Evolutionary conservation across 2,888 invertebrate species (phyloP).

Genomic region (Dorcus parallelipipedus): DNA sequence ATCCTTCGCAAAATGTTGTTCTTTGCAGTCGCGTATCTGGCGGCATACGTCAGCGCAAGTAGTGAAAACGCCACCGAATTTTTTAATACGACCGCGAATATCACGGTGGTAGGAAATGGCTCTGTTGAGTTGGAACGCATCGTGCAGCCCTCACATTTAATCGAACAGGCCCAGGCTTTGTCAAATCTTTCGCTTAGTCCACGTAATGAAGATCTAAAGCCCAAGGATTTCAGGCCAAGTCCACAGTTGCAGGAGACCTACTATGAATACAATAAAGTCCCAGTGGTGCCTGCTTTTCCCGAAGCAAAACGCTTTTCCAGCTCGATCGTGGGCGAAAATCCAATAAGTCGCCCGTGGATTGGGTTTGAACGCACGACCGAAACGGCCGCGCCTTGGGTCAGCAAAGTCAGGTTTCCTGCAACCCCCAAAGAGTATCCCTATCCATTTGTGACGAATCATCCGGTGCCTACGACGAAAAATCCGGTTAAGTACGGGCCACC

Average conservation of each 20-base stretch:
- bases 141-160: no score
- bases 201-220: not conserved
- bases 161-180: no score
- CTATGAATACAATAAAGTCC: constrained; percentile 50
- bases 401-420: constrained; percentile 30
- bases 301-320: constrained; percentile 35
- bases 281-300: constrained; percentile 40
- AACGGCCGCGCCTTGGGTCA: constrained; percentile 25
- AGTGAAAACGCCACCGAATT: no score
- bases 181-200: no score
- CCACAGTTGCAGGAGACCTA: constrained; percentile 52
- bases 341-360: constrained; percentile 18
- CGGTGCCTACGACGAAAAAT: not conserved
- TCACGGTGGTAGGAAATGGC: no score
- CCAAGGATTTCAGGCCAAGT: constrained; percentile 51
- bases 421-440: constrained; percentile 34
- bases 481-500: not conserved
- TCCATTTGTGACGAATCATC: constrained; percentile 22
- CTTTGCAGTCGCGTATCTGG: not conserved
- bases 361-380: constrained; percentile 40
- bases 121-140: no score
- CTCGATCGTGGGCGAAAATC: constrained; percentile 12
- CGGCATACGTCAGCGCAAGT: no score
- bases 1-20: not conserved
- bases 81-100: no score